Conservation (phyloP, 2,797 vertebrate species). For the Zenarchopterus dispar region DNA sequence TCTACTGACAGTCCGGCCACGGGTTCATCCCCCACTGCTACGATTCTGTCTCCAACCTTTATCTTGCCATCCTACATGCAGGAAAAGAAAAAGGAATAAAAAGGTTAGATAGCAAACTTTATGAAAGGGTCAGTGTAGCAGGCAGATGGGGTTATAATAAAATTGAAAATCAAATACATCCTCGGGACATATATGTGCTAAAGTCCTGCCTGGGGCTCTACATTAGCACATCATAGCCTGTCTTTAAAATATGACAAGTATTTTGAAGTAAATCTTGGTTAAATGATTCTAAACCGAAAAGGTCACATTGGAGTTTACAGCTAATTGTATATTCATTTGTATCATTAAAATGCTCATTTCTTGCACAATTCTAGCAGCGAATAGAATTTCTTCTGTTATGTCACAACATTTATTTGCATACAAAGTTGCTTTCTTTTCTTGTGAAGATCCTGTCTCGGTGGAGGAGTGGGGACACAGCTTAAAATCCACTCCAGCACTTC, state of each 20-base stretch:
- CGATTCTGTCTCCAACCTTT: slow-evolving; percentile 85
- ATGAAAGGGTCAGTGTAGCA: slow-evolving; percentile 16
- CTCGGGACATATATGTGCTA: slow-evolving; percentile 53
- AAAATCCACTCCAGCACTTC: too few relatives aligned
- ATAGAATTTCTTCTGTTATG: too few relatives aligned
- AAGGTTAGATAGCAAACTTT: slow-evolving; percentile 18
- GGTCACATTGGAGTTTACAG: background rate
- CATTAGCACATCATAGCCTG: slow-evolving; percentile 41
- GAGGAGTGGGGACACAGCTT: too few relatives aligned
- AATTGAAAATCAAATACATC: slow-evolving; percentile 53
- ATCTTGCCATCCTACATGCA: slow-evolving; percentile 84
- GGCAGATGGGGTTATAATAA: slow-evolving; percentile 9
- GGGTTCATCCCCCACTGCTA: slow-evolving; percentile 86
- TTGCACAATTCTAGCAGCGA: too few relatives aligned
- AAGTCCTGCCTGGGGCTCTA: slow-evolving; percentile 34
- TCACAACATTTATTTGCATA: too few relatives aligned
- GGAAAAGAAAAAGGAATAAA: slow-evolving; percentile 6
- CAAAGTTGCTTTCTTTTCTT: too few relatives aligned
- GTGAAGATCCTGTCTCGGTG: too few relatives aligned
- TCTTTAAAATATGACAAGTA: slow-evolving; percentile 17
- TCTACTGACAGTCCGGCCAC: slow-evolving; percentile 85
- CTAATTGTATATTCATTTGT: background rate
- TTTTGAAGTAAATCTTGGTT: slow-evolving; percentile 6
- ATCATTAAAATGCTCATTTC: too few relatives aligned
- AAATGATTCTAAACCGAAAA: slow-evolving; percentile 5